These are phyloP conservation scores for Acleris laterana DNA, from an alignment of 2,888 invertebrate species.

Conservation along the genomic window DNA sequence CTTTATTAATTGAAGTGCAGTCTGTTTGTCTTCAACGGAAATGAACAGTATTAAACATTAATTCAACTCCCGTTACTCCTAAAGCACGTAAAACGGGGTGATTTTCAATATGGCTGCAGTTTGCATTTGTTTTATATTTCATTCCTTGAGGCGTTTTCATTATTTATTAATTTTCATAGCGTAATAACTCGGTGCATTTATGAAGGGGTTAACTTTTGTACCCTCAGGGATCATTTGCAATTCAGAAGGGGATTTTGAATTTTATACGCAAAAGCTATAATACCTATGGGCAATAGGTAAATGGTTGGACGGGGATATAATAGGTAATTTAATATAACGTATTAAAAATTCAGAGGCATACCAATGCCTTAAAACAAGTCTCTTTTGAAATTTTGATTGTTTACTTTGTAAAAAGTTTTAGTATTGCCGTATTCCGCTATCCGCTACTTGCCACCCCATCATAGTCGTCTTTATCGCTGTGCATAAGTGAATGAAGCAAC, in stretches of 20 bases:
- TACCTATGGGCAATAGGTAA: too few species aligned
- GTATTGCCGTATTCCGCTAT: too few species aligned
- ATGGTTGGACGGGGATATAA: too few species aligned
- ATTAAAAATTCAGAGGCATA: too few species aligned
- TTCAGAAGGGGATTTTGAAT: conserved; percentile 42
- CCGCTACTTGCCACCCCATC: too few species aligned
- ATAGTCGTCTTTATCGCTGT: too few species aligned
- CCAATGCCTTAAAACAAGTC: too few species aligned
- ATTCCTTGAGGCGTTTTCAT: conserved; percentile 53
- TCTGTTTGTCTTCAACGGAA: conserved; percentile 36
- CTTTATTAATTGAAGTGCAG: conserved; percentile 33
- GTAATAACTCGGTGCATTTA: conserved; percentile 47
- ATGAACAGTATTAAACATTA: conserved; percentile 54
- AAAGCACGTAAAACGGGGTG: conserved; percentile 46
- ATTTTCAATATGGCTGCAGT: conserved; percentile 49
- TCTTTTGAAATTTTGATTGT: too few species aligned
- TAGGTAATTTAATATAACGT: too few species aligned
- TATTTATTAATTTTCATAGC: conserved; percentile 59
- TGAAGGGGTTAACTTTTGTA: conserved; percentile 48
- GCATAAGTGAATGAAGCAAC: too few species aligned
- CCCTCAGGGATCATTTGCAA: conserved; percentile 47
- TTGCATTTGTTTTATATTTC: conserved; percentile 46
- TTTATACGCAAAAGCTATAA: conserved; percentile 4
- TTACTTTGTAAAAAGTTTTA: too few species aligned
- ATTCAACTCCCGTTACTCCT: conserved; percentile 48